Evolutionary conservation across 2,888 invertebrate species (phyloP).

Genomic region (Seira sanloemensis): DNA sequence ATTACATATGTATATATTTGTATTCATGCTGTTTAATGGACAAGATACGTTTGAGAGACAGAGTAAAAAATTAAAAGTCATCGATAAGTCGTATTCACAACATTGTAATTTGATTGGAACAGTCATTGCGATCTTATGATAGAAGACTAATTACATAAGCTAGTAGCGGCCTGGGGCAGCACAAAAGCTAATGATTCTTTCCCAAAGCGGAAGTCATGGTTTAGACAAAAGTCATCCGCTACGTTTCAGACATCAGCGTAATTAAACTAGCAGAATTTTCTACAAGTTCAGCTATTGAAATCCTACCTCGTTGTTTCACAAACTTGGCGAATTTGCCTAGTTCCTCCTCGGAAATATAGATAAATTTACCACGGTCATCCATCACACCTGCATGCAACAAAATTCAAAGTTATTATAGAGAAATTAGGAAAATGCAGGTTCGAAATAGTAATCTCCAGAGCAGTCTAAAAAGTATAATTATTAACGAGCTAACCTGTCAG

Average conservation of each 20-base stretch:
- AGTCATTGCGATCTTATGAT: too few relatives aligned
- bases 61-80: too few relatives aligned
- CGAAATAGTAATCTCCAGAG: not conserved
- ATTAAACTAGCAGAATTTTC: slow-evolving; percentile 87
- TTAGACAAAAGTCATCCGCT: not conserved
- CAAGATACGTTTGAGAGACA: too few relatives aligned
- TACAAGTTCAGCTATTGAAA: slow-evolving; percentile 94
- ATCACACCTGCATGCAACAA: slow-evolving; percentile 85
- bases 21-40: too few relatives aligned
- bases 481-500: slow-evolving; percentile 80
- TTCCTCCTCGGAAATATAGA: slow-evolving; percentile 95
- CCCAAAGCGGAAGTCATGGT: too few relatives aligned
- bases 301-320: slow-evolving; percentile 94
- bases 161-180: too few relatives aligned
- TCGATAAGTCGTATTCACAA: too few relatives aligned
- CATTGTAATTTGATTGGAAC: too few relatives aligned
- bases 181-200: too few relatives aligned
- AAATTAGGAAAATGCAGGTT: slow-evolving; percentile 13
- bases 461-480: not conserved
- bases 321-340: slow-evolving; percentile 95
- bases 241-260: slow-evolving; percentile 46
- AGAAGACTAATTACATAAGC: too few relatives aligned
- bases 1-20: too few relatives aligned
- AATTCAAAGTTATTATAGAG: too few relatives aligned
- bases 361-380: slow-evolving; percentile 99